These are phyloP conservation scores for Neosilurus mollespiculum DNA, from an alignment of 2,797 vertebrate species.

Conservation along the genomic window DNA sequence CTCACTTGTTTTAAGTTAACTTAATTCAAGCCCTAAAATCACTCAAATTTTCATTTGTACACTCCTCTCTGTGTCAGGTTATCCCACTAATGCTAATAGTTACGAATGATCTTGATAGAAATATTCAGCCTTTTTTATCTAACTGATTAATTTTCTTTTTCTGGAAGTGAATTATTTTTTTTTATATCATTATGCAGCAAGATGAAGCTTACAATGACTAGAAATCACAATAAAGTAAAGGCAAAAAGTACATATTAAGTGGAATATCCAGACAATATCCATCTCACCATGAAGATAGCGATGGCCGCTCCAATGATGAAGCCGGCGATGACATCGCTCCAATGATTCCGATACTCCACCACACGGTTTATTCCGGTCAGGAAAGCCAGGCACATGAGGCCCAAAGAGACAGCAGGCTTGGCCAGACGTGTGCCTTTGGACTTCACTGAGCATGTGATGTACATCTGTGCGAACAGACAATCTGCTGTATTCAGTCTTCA, in stretches of 20 bases:
- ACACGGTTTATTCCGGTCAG: slow-evolving; percentile 92
- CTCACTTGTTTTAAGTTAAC: background rate
- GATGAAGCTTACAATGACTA: background rate
- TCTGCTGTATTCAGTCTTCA: slow-evolving; percentile 1
- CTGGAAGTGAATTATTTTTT: background rate
- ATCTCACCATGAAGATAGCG: slow-evolving; percentile 75
- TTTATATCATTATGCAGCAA: background rate
- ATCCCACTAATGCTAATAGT: background rate
- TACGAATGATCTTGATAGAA: background rate
- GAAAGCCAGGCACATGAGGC: slow-evolving; percentile 86
- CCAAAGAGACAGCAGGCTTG: slow-evolving; percentile 85
- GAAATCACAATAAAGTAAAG: too few species aligned
- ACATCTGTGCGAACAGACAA: slow-evolving; percentile 77
- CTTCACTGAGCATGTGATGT: slow-evolving; percentile 86
- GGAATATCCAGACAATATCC: background rate
- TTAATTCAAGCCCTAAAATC: background rate
- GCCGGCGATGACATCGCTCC: slow-evolving; percentile 90
- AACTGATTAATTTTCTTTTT: too few species aligned
- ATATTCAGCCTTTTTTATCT: background rate
- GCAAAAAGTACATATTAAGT: background rate
- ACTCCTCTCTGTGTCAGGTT: background rate
- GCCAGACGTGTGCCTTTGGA: slow-evolving; percentile 84
- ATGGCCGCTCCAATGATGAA: slow-evolving; percentile 85
- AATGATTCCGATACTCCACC: slow-evolving; percentile 92
- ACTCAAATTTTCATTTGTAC: background rate